Base-by-base conservation (phyloP, 2,113 vertebrate genomes). In the Mirounga angustirostris region DNA sequence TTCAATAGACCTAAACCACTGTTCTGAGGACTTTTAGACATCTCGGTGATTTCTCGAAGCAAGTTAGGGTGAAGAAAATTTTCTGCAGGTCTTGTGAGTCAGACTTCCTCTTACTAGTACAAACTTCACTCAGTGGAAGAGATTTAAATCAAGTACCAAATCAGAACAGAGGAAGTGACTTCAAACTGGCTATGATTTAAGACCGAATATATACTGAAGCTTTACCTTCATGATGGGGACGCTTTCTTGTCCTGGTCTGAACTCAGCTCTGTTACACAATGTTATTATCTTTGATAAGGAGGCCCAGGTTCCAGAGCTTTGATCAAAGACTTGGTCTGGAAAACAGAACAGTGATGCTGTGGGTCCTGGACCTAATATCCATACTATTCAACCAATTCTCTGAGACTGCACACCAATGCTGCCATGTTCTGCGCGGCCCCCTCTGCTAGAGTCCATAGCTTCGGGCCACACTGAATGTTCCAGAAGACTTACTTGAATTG, bases 221-320 rank as follows among this genome's bases (percentile, higher is more conserved):
- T 19, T 76, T 99, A 99, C 99, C 99, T 99, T 99, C 99, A 99
- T 99, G 91, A 99, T 98, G 22, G 99, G 99, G 40, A 99, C 43
- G 0, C 80, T 98, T 16, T 99, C 99, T 89, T 99, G 99, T 36
- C 98, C 99, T 24, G 99, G 98, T 52, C 94, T 98, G 98, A 99
- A 99, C 97, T 99, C 99, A 0, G 99, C 99, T 43, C 99, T 98
- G 94, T 99, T 99, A 94, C 99, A 99, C 46, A 99, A 98, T 0
- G 99, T 91, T 50, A 99, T 98, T 18, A 99, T 99, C 94, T 98
- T 99, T 33, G 99, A 99, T 61, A 99, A 95, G 0, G 98, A 98
- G 4, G 96, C 76, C 99, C 99, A 99, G 0, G 99, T 98, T 0
- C 96, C 94, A 90, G 99, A 99, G 36, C 96, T 99, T 94, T 99